phyloP scores from a whole-genome alignment of 2,888 invertebrate genomes.

The Tanytarsus gracilentus region DNA sequence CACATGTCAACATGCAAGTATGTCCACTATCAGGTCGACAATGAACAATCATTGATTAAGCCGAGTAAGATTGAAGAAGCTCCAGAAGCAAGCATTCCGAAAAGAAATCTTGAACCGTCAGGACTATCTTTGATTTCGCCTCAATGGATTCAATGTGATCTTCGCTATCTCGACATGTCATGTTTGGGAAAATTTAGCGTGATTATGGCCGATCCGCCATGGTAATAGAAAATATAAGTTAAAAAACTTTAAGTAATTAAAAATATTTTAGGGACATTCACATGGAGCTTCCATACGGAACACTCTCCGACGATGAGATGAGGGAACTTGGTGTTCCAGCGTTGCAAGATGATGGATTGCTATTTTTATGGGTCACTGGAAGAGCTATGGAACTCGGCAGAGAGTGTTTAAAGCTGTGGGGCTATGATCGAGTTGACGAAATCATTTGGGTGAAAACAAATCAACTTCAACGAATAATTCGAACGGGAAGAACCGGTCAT shows the following conservation, averaged over 20 bases:
- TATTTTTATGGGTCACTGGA: slow-evolving; percentile 97
- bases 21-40: slow-evolving; percentile 95
- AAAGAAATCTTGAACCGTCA: slow-evolving; percentile 40
- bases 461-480: slow-evolving; percentile 90
- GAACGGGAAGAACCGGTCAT: slow-evolving; percentile 94
- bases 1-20: slow-evolving; percentile 99
- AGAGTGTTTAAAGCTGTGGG: slow-evolving; percentile 93
- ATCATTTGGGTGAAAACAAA: slow-evolving; percentile 99
- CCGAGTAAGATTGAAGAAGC: slow-evolving; percentile 37
- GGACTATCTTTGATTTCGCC: slow-evolving; percentile 68
- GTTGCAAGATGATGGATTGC: slow-evolving; percentile 89
- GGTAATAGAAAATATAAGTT: slow-evolving; percentile 43
- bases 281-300: slow-evolving; percentile 97
- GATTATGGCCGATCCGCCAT: slow-evolving; percentile 97
- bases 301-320: slow-evolving; percentile 99
- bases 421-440: slow-evolving; percentile 93
- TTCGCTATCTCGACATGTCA: slow-evolving; percentile 40
- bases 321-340: slow-evolving; percentile 87
- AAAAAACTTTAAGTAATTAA: slow-evolving; percentile 36
- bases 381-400: slow-evolving; percentile 76
- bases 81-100: slow-evolving; percentile 30
- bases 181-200: slow-evolving; percentile 86
- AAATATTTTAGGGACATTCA: slow-evolving; percentile 97
- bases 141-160: slow-evolving; percentile 96
- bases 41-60: slow-evolving; percentile 42